A percentile compares a stretch with the other conserved stretches of the same genome.
Evolutionary conservation across 2,113 vertebrate genomes (phyloP).

Genomic region (Catharus bicknelli): DNA sequence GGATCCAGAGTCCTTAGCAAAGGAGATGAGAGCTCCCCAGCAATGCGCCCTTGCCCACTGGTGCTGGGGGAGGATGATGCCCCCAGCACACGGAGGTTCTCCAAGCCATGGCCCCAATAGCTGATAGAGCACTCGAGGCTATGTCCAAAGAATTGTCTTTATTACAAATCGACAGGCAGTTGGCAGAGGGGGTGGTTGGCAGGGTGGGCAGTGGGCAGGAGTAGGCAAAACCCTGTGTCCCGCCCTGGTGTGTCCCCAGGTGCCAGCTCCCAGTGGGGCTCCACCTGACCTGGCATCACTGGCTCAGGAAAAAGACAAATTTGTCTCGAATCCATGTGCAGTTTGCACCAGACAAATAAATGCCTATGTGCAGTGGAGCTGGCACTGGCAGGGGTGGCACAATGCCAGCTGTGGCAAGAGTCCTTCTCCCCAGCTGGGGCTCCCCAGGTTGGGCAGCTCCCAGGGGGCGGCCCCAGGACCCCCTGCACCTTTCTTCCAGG

Average conservation of each 20-base stretch:
- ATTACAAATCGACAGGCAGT: constrained; percentile 8
- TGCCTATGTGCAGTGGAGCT: background rate
- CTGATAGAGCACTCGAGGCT: background rate
- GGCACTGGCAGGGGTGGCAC: background rate
- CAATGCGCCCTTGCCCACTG: background rate
- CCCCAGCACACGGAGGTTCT: rapidly evolving
- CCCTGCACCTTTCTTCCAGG: background rate
- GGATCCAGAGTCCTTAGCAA: background rate
- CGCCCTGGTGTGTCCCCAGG: rapidly evolving
- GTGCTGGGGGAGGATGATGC: rapidly evolving
- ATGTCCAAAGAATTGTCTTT: constrained; percentile 25
- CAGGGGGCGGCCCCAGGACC: background rate
- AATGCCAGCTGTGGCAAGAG: background rate
- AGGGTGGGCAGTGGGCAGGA: background rate
- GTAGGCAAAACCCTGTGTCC: rapidly evolving
- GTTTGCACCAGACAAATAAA: constrained; percentile 40
- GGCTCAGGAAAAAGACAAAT: constrained; percentile 15
- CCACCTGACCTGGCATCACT: background rate
- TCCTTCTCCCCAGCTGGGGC: background rate
- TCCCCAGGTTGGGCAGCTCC: background rate
- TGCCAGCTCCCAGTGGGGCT: background rate
- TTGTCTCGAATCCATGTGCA: background rate
- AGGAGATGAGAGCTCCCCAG: background rate
- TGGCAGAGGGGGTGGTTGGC: background rate
- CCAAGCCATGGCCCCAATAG: rapidly evolving